phyloP scores from a whole-genome alignment of 2,888 invertebrate species.

The Resseliella maxima region DNA sequence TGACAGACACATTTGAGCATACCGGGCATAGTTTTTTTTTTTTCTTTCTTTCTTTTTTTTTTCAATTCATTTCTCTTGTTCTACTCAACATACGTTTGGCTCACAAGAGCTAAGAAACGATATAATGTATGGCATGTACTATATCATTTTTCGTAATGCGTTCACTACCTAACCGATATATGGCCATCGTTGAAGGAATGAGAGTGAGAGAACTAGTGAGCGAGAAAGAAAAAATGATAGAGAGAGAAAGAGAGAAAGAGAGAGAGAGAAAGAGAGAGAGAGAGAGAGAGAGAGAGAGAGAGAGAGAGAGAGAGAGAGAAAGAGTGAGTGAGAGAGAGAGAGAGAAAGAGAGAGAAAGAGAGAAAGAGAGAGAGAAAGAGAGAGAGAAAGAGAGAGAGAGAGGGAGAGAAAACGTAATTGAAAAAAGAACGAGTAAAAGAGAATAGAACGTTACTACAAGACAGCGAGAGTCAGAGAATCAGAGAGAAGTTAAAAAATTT shows the following conservation, averaged over 20 bases:
- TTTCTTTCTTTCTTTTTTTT: too few species aligned
- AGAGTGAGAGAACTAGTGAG: not conserved
- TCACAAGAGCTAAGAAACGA: not conserved
- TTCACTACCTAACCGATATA: constrained; percentile 2
- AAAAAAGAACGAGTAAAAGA: not conserved
- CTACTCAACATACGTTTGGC: not conserved
- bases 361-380: not conserved
- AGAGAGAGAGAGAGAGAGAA: too few species aligned
- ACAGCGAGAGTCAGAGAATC: not conserved
- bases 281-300: not conserved
- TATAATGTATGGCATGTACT: constrained; percentile 11
- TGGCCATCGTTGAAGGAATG: too few species aligned
- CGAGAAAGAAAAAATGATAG: not conserved
- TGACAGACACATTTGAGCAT: not conserved
- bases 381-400: too few species aligned
- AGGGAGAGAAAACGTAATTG: not conserved
- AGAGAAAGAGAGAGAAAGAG: too few species aligned
- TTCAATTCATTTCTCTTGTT: too few species aligned
- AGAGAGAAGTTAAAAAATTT: not conserved
- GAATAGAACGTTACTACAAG: too few species aligned
- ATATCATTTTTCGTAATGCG: constrained; percentile 33
- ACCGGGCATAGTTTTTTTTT: not conserved
- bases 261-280: not conserved
- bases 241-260: not conserved
- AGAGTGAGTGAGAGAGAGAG: not conserved